Base-by-base conservation (phyloP, 2,113 vertebrate genomes). In the Caranx ignobilis region DNA sequence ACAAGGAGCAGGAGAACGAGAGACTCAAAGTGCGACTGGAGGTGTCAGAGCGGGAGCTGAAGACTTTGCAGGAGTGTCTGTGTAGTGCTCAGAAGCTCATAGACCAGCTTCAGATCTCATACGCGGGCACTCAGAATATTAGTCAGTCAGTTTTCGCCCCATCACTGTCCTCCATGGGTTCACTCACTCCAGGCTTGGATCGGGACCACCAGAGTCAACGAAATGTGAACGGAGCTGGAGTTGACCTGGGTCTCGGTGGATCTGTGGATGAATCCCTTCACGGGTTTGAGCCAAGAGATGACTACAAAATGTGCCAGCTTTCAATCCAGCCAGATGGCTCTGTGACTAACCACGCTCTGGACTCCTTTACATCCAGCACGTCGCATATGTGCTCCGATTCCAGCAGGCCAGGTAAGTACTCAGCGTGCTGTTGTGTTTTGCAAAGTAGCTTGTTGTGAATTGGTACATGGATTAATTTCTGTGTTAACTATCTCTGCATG, bases 321-420 rank as follows among this genome's bases (percentile, higher is more conserved):
- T 95, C 95, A 6, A 96, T 96, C 84, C 95, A 95, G 34, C 93
- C 95, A 0, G 95, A 96, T 45, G 95, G 95, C 1, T 95, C 95
- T 2, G 95, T 96, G 69, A 96, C 95, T 0, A 95, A 94, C 81
- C 94, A 95, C 7, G 45, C 88, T 16, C 86, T 95, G 75, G 94
- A 95, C 77, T 80, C 92, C 11, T 94, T 94, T 63, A 16, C 80
- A 0, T 86, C 91, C 79, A 93, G 79, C 82, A 8, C 91, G 0
- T 71, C 92, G 31, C 89, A 93, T 2, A 88, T 95, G 87, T 94
- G 94, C 78, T 79, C 93, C 0, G 93, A 95, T n/a, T 76, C 94
- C 79, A 87, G 81, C 82, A 83, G 89, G 81, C 54, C 84, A 85
- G 93, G 94, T 95, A 86, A 69, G 71, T 34, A 37, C 15, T 3